Evolutionary conservation across 2,113 vertebrate species (phyloP).

Genomic region (Lamprotornis superbus): DNA sequence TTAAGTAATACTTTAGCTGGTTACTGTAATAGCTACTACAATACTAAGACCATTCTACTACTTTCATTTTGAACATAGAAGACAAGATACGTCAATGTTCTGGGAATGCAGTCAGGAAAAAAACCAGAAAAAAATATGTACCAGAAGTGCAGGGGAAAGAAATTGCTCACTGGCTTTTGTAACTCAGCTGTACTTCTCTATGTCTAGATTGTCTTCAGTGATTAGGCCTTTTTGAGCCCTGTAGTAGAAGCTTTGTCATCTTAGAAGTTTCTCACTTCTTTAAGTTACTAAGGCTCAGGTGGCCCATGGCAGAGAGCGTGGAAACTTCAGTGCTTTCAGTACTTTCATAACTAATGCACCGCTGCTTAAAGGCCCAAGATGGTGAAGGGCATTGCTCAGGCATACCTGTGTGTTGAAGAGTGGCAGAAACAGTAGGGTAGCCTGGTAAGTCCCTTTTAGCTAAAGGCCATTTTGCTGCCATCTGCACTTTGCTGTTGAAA

Average conservation of each 20-base stretch:
- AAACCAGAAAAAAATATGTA: neutral
- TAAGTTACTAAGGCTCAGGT: neutral
- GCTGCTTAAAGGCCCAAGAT: neutral
- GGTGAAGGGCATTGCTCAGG: neutral
- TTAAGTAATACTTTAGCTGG: neutral
- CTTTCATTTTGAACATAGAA: conserved; percentile 86
- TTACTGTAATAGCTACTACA: neutral
- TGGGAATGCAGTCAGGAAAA: conserved; percentile 40
- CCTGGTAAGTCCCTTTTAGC: neutral
- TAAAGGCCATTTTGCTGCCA: neutral
- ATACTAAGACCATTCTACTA: neutral
- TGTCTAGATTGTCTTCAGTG: neutral
- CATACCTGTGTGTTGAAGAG: neutral
- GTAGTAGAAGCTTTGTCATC: neutral
- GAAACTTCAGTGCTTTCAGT: neutral
- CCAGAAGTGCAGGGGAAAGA: neutral
- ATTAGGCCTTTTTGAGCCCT: neutral
- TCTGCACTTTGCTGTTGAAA: neutral
- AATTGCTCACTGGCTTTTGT: neutral
- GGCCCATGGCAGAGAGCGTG: neutral
- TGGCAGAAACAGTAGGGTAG: neutral
- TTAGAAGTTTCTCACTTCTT: neutral
- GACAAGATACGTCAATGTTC: conserved; percentile 16
- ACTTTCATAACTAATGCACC: neutral
- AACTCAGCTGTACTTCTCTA: neutral